phyloP scores from a whole-genome alignment of 2,797 vertebrate species.

The Sciaenops ocellatus region DNA sequence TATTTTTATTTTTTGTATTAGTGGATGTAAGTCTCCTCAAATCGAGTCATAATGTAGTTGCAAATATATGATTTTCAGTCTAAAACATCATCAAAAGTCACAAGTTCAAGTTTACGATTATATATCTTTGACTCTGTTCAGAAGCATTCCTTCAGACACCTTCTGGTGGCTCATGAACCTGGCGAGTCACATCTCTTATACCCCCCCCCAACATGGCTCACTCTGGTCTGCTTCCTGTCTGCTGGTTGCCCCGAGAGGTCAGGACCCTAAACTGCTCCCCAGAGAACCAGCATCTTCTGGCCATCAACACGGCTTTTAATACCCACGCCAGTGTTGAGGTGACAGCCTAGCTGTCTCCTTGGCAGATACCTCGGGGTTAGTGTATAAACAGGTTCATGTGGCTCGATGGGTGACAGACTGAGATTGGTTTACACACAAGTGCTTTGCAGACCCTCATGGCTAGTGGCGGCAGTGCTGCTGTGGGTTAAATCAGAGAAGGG shows the following conservation, averaged over 20 bases:
- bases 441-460: slow-evolving; percentile 45
- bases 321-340: slow-evolving; percentile 78
- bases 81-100: neutral
- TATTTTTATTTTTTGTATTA: neutral
- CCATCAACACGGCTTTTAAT: slow-evolving; percentile 85
- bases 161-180: slow-evolving; percentile 42
- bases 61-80: neutral
- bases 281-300: slow-evolving; percentile 69
- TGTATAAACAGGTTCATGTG: slow-evolving; percentile 77
- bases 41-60: neutral
- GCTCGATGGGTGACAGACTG: slow-evolving; percentile 60
- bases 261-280: slow-evolving; percentile 59
- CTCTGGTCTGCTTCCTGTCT: slow-evolving; percentile 53
- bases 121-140: slow-evolving; percentile 18
- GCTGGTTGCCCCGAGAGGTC: slow-evolving; percentile 65
- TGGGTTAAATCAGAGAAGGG: slow-evolving; percentile 51
- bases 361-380: slow-evolving; percentile 77
- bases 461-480: slow-evolving; percentile 39
- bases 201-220: slow-evolving; percentile 26
- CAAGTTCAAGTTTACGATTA: neutral
- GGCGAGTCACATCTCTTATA: slow-evolving; percentile 11
- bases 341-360: slow-evolving; percentile 83
- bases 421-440: slow-evolving; percentile 77
- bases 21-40: neutral
- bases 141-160: slow-evolving; percentile 30